Percentiles rank a stretch among this genome's conserved stretches.
phyloP scores from a whole-genome alignment of 2,888 invertebrate species.

The Notocelia uddmanniana region DNA sequence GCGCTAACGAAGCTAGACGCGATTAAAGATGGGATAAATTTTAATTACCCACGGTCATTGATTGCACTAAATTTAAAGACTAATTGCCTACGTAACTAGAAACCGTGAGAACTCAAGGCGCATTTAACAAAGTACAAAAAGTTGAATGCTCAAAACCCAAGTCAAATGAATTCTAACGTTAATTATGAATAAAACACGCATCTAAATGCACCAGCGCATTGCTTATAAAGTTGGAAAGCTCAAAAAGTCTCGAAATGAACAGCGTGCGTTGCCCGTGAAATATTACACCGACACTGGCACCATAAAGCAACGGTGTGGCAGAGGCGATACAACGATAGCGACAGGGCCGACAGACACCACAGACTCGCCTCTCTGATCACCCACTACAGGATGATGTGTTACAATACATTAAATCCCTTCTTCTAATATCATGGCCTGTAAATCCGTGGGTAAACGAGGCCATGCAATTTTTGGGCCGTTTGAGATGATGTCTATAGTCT shows the following conservation, averaged over 20 bases:
- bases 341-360: slow-evolving; percentile 82
- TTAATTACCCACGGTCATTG: slow-evolving; percentile 42
- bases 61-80: slow-evolving; percentile 10
- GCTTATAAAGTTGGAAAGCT: slow-evolving; percentile 68
- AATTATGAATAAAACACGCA: slow-evolving; percentile 34
- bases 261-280: slow-evolving; percentile 85
- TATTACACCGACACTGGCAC: slow-evolving; percentile 84
- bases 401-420: not conserved
- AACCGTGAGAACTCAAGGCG: not conserved
- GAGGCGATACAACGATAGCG: slow-evolving; percentile 85
- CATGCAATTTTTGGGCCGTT: no score
- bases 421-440: not conserved
- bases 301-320: slow-evolving; percentile 85
- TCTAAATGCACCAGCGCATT: slow-evolving; percentile 37
- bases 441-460: no score
- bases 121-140: slow-evolving; percentile 20
- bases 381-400: slow-evolving; percentile 61
- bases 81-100: not conserved
- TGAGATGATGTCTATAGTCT: no score
- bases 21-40: slow-evolving; percentile 43
- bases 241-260: slow-evolving; percentile 83
- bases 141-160: slow-evolving; percentile 31
- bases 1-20: slow-evolving; percentile 55
- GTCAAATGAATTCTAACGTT: slow-evolving; percentile 23
- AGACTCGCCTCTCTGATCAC: slow-evolving; percentile 71